Evolutionary conservation across 2,113 vertebrate genomes (phyloP), one percentile per base, ranked within the genome.

Genomic region (Pollimyrus isidori): DNA sequence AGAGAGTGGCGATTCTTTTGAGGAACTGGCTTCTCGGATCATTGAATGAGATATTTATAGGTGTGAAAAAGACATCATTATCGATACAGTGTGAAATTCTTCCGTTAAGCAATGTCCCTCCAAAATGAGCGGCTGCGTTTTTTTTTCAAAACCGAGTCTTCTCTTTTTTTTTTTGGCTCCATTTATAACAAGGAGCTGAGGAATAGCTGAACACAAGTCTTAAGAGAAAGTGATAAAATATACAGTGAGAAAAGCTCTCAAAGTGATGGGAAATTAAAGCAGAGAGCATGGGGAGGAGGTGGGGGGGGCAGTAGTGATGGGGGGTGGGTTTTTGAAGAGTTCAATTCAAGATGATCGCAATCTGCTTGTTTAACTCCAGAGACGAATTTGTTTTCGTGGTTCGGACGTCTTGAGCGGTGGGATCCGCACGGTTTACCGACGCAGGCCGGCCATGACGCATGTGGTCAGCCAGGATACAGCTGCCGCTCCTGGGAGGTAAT

Each of bases 161-260:
- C 19, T 89, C 26, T 45, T 46, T 45, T 89, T 89, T 94, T 93
- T 93, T 95, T 96, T 96, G 96, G 96, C 96, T 96, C 92, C 94
- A 94, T 95, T 94, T 96, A 95, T 96, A 95, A 95, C 95, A 94
- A 95, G 93, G 94, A 96, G 93, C 95, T 93, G 94, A 96, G 94
- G 94, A 94, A 93, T 93, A 94, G 93, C 95, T 93, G 94, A 95
- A 94, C 95, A 90, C 93, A 94, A 95, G 94, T 95, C 95, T 96
- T 96, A 96, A 96, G 94, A 95, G 94, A 95, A 96, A 95, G 96
- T 96, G 96, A 95, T 96, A 96, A 96, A 96, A 96, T 96, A 96
- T 96, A 96, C 96, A 96, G 96, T 85, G 96, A 96, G 96, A 96
- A 96, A 96, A 96, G 95, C 94, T 95, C 94, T 95, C 94, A 95